Percentiles rank a stretch among this genome's conserved stretches.
Conservation (phyloP, 2,888 invertebrate genomes). For the Parasteatoda lunata region DNA sequence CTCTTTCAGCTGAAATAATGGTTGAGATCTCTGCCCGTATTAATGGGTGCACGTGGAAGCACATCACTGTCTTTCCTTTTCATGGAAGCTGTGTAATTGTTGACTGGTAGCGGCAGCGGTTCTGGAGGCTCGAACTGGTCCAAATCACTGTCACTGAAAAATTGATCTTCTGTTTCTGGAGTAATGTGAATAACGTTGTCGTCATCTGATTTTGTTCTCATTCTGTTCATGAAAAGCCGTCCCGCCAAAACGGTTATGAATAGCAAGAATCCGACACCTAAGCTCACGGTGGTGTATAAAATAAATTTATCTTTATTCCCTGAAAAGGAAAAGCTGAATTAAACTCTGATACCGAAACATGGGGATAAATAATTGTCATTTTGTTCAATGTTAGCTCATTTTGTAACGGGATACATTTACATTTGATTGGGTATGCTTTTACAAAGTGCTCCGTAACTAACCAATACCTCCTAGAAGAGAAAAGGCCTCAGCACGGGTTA, state of each 20-base stretch:
- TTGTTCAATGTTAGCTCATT: no score
- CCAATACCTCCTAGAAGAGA: no score
- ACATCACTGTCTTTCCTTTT: constrained; percentile 48
- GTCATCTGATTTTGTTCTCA: not conserved
- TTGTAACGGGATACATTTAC: no score
- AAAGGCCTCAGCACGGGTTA: no score
- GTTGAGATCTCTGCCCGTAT: constrained; percentile 16
- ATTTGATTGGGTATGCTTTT: no score
- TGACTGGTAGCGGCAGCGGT: not conserved
- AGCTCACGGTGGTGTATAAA: constrained; percentile 34
- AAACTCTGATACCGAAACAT: no score
- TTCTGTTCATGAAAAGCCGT: constrained; percentile 18
- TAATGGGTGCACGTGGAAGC: constrained; percentile 41
- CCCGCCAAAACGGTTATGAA: constrained; percentile 27
- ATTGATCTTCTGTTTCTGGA: constrained; percentile 34
- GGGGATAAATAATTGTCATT: no score
- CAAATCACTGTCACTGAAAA: constrained; percentile 56
- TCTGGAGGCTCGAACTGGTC: constrained; percentile 39
- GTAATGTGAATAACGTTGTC: constrained; percentile 8
- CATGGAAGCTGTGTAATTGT: constrained; percentile 25
- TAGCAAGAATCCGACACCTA: constrained; percentile 25
- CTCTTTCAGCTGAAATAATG: constrained; percentile 52
- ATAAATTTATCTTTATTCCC: constrained; percentile 57
- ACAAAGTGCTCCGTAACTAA: no score
- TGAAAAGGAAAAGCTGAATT: not conserved